A percentile compares a stretch with the other conserved stretches of the same genome.
phyloP scores from a whole-genome alignment of 2,113 vertebrate genomes.

The Sminthopsis crassicaudata region DNA sequence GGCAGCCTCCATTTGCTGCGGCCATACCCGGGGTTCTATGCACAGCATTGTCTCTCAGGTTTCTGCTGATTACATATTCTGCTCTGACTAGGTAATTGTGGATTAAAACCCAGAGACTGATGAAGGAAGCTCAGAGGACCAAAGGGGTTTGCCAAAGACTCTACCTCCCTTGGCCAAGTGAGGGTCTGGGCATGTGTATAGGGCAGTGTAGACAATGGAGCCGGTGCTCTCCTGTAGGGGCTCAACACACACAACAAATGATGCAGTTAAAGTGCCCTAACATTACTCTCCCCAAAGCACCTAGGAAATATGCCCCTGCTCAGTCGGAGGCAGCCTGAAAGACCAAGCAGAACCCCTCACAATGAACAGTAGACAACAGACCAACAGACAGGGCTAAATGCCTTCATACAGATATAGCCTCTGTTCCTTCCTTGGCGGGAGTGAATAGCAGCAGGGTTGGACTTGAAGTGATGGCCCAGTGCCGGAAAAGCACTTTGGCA shows the following conservation, averaged over 20 bases:
- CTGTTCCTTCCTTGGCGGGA: conserved; percentile 73
- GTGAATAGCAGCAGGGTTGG: conserved; percentile 66
- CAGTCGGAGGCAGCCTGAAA: conserved; percentile 43
- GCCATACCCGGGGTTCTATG: background rate
- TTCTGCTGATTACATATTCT: background rate
- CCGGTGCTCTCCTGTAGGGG: background rate
- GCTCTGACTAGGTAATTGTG: background rate
- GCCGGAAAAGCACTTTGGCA: conserved; percentile 78
- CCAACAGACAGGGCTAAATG: conserved; percentile 15
- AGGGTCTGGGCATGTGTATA: background rate
- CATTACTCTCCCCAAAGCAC: conserved; percentile 39
- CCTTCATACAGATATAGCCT: conserved; percentile 71
- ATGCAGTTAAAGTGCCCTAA: background rate
- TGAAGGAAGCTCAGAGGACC: background rate
- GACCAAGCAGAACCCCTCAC: conserved; percentile 55
- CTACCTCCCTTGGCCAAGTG: background rate
- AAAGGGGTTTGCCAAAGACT: background rate
- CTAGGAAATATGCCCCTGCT: conserved; percentile 42
- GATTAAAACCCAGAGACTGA: background rate
- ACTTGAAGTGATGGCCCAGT: conserved; percentile 73
- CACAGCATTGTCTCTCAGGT: background rate
- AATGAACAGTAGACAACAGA: conserved; percentile 77
- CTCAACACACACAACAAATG: background rate
- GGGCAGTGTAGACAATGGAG: background rate
- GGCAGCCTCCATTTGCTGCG: background rate